phyloP scores from a whole-genome alignment of 2,797 vertebrate species.

The Furcifer pardalis region DNA sequence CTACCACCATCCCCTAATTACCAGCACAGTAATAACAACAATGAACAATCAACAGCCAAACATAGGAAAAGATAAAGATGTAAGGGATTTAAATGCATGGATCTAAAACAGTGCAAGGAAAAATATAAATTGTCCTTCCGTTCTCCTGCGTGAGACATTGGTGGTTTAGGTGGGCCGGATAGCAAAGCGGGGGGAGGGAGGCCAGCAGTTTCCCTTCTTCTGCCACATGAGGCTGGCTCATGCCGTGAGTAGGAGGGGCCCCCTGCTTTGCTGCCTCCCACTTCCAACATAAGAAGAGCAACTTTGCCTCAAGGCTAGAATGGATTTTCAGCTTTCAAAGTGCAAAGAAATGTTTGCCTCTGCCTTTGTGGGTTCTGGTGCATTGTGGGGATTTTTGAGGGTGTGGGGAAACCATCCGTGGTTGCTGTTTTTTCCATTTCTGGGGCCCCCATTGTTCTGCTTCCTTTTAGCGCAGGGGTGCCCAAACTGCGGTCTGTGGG shows the following conservation, averaged over 20 bases:
- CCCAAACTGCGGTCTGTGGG: too few species aligned
- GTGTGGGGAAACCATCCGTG: conserved; percentile 30
- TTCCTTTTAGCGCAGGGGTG: too few species aligned
- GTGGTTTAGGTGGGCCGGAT: conserved; percentile 20
- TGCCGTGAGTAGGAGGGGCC: conserved; percentile 15
- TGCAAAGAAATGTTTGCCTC: conserved; percentile 40
- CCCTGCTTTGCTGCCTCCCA: conserved; percentile 10
- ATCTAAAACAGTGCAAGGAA: conserved; percentile 58
- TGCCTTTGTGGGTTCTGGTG: conserved; percentile 29
- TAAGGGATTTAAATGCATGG: conserved; percentile 78
- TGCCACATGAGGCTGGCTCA: conserved; percentile 49
- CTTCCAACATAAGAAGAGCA: conserved; percentile 33
- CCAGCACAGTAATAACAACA: conserved; percentile 73
- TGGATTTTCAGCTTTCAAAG: conserved; percentile 47
- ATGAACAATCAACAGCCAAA: conserved; percentile 71
- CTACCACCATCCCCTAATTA: conserved; percentile 82
- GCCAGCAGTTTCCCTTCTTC: conserved; percentile 19
- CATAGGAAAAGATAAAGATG: conserved; percentile 73
- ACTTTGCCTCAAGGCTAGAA: conserved; percentile 54
- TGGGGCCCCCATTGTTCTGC: conserved; percentile 28
- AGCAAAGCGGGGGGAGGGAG: background rate
- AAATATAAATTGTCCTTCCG: conserved; percentile 3
- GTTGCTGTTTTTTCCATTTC: conserved; percentile 10
- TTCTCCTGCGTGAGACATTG: conserved; percentile 30
- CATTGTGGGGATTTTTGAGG: conserved; percentile 43